Evolutionary conservation across 2,113 vertebrate genomes (phyloP), one percentile per base, ranked within the genome.

Genomic region (Ammodytes dubius): DNA sequence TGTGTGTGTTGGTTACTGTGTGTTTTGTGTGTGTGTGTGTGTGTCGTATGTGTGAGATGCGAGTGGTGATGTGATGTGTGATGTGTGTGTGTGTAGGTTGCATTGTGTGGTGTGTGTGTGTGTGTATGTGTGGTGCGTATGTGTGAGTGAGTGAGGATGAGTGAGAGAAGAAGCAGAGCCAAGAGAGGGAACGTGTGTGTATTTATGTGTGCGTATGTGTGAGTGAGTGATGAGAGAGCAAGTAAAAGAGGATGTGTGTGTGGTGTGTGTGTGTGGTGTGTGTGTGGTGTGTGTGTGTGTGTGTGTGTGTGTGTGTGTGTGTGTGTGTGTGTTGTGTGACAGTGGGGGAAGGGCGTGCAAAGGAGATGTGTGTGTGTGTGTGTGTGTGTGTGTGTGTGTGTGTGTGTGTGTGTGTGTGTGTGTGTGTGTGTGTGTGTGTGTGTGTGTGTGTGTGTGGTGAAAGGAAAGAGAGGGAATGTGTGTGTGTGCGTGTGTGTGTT

Each of bases 321-420:
- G 66, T 71, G 8, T 58, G 19, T 45, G 43, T 59, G 70, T 70
- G 74, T 57, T 46, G 52, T 19, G 71, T 64, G 2, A 81, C 56
- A 81, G 79, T 81, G 88, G 86, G 88, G 87, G 87, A 82, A 19
- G 88, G 79, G 88, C 83, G 80, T 77, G 79, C 60, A 43, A 79
- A 81, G 49, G 83, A 74, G 49, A 70, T 75, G 79, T 86, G 83
- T 70, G 76, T 49, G 52, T 49, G 87, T 64, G 69, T 76, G 74
- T 87, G 87, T 82, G 87, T 88, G 79, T 72, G 78, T 61, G 76
- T 86, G 70, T 83, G 78, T 71, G 49, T 65, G 50, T 79, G 67
- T 84, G 65, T 70, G 81, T 40, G 37, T 45, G 69, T 59, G 50
- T 77, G 70, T 60, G 82, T 86, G 69, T 89, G 59, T 50, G 40